Evolutionary conservation across 2,888 invertebrate genomes (phyloP), one percentile per base, ranked within the genome.

Genomic region (Sarcophaga carnaria): DNA sequence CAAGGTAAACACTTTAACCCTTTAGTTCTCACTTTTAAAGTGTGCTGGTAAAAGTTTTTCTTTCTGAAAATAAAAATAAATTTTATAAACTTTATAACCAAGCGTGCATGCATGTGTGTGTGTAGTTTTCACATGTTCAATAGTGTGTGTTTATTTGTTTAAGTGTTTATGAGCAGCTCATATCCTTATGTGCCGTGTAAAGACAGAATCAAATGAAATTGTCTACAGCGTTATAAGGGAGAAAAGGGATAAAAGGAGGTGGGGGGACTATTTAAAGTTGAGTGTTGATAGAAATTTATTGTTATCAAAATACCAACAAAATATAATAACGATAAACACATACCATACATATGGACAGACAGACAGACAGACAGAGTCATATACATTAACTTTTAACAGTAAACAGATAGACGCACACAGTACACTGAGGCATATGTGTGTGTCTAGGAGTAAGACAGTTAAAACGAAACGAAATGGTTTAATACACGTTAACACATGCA

Each of bases 221-320:
- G 54, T 54, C 54, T 54, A 54, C 17, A 54, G 8, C 37, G 8
- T 37, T 37, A 37, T 10, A 2, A 3, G 37, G 37, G 59, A 59
- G 6, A 59, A 70, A 82, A 81, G 70, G 59, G 37, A 59, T 70
- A 27, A 81, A 82, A 76, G 59, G 71, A 76, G 69, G 37, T 20
- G n/a, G 70, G 72, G 80, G 64, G 66, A 81, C 83, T 67, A 71
- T 83, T 84, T 79, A 71, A 75, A 81, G 64, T 78, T 62, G 78
- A 87, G 86, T 87, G 83, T 87, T 87, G 83, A 87, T 87, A 84
- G 83, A 87, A 87, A 84, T 87, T 87, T 87, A 87, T 87, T 87
- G 83, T 87, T 87, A 83, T 87, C 82, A 79, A 80, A 84, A 84
- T 14, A 54, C 17, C 54, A 17, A 54, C 12, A 54, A 54, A 14